Conservation (phyloP, 37 sponge, comb jelly and placozoan species). For the Cladorhizidae sp. region DNA sequence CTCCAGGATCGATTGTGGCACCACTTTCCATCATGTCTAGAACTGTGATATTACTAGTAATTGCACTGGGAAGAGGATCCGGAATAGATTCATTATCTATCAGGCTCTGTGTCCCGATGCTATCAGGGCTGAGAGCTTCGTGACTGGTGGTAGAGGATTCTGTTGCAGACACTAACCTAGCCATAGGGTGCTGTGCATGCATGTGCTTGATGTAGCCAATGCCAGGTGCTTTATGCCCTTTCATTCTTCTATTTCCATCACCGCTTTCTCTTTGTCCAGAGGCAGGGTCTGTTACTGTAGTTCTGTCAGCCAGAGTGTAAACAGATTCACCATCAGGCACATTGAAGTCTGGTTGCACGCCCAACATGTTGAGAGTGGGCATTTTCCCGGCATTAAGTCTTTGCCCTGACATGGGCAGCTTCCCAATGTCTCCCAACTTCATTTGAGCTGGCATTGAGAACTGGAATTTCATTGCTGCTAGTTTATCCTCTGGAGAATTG, state of each 20-base stretch:
- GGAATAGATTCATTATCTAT: slow-evolving; percentile 61
- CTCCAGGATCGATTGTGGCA: slow-evolving; percentile 1
- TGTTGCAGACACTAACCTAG: background rate
- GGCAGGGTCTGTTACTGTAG: background rate
- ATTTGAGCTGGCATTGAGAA: slow-evolving; percentile 7
- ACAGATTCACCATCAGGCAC: slow-evolving; percentile 13
- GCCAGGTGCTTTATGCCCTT: background rate
- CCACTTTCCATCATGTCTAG: slow-evolving; percentile 8
- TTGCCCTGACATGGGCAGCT: background rate
- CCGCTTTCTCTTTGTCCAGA: slow-evolving; percentile 5
- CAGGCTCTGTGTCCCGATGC: slow-evolving; percentile 45
- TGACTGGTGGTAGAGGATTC: background rate
- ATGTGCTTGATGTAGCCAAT: background rate
- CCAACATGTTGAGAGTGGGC: slow-evolving; percentile 63
- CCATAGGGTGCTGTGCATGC: background rate
- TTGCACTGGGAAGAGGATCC: slow-evolving; percentile 6
- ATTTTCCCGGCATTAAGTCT: background rate
- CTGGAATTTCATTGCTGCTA: no score
- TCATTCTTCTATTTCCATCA: background rate
- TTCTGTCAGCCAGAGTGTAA: slow-evolving; percentile 6
- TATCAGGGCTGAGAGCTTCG: background rate
- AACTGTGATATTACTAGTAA: slow-evolving; percentile 10
- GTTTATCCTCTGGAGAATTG: no score
- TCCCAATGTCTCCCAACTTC: background rate
- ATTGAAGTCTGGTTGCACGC: slow-evolving; percentile 61